Evolutionary conservation across 2,888 invertebrate genomes (phyloP), one percentile per base, ranked within the genome.

Genomic region (Molorchus minor): DNA sequence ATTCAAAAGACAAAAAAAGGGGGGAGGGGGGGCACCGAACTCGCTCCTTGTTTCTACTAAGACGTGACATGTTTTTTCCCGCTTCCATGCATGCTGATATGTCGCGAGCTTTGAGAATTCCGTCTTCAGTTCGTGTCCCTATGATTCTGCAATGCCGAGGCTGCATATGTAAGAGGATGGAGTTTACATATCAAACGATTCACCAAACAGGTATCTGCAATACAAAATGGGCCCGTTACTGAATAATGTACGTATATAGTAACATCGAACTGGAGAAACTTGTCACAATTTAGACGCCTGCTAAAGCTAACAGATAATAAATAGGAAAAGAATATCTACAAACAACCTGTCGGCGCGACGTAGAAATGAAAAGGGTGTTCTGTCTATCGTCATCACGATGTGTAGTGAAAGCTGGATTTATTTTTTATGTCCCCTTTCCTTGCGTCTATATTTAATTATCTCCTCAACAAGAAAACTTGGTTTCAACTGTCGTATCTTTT

Each of bases 111-210:
- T 7, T n/a, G 35, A 33, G 17, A 3, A 35, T 25, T 47, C 33
- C n/a, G 35, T 20, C 16, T 17, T 15, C 40, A 40, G 17, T 35
- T 10, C 21, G 10, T 15, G 25, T 49, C 25, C 25, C 15, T 17
- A 36, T 36, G 38, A 49, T 49, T 49, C 46, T 10, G 17, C 49
- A 25, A 16, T 21, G n/a, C 36, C 36, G 20, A 35, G 15, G 36
- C 20, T 36, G 49, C 49, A 36, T 49, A 36, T 33, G 49, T 49
- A 49, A 49, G 36, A 49, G 21, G 49, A 38, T 12, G 19, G 35
- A 29, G 46, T 47, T 49, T 49, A 36, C 49, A 38, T 49, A 49
- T 49, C 49, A 49, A 49, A 49, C 49, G 49, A 21, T 49, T 49
- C 38, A 19, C 15, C 49, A 38, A 20, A 47, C 46, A 19, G 19